Evolutionary conservation across 2,888 invertebrate genomes (phyloP).

Genomic region (Falcaria lacertinaria): DNA sequence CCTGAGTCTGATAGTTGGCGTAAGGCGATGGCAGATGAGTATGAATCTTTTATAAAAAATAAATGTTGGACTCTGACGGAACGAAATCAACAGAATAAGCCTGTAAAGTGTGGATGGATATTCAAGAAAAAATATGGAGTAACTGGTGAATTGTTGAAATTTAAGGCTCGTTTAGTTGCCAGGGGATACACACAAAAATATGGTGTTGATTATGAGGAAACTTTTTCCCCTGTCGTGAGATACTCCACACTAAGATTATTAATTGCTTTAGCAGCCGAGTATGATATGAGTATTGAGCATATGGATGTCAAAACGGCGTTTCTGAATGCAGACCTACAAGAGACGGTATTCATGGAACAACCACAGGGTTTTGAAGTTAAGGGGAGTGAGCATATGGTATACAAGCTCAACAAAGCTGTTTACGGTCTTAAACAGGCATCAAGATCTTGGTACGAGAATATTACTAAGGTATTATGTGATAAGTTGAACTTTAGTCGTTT

Average conservation of each 20-base stretch:
- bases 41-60: conserved; percentile 20
- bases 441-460: background rate
- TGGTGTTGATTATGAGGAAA: conserved; percentile 3
- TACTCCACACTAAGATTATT: background rate
- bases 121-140: conserved; percentile 21
- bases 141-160: background rate
- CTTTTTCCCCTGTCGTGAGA: no score
- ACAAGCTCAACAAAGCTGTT: background rate
- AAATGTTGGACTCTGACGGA: conserved; percentile 21
- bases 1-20: conserved; percentile 5
- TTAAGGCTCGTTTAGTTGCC: conserved; percentile 2
- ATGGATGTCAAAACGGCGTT: conserved; percentile 5
- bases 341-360: conserved; percentile 1
- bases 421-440: background rate
- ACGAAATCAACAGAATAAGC: conserved; percentile 20
- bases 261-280: background rate
- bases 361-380: background rate
- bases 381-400: background rate
- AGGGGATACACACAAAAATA: conserved; percentile 1
- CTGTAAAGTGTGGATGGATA: conserved; percentile 20
- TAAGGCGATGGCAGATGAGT: conserved; percentile 14
- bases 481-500: background rate
- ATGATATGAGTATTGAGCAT: background rate
- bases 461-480: background rate
- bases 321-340: conserved; percentile 1